Evolutionary conservation across 2,888 invertebrate genomes (phyloP).

Genomic region (Nycteola revayana): DNA sequence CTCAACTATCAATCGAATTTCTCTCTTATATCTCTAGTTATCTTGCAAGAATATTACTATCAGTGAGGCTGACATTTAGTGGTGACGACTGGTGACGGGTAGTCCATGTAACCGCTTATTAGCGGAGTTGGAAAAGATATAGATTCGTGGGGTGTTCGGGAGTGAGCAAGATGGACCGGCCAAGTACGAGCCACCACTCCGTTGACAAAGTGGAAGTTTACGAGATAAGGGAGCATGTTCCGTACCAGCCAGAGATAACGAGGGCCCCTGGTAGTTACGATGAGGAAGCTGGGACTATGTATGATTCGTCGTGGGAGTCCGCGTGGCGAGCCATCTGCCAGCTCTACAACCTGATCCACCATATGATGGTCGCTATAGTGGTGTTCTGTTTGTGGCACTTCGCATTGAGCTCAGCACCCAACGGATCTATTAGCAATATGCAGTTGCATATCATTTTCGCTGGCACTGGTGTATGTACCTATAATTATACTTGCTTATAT

Average conservation of each 20-base stretch:
- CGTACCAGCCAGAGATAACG: constrained; percentile 71
- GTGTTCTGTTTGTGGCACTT: constrained; percentile 72
- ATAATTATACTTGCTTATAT: neutral
- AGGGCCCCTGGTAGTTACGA: constrained; percentile 65
- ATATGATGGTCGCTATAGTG: constrained; percentile 72
- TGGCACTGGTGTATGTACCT: constrained; percentile 74
- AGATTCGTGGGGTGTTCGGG: constrained; percentile 37
- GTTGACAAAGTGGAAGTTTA: constrained; percentile 69
- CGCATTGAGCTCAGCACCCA: constrained; percentile 60
- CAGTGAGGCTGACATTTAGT: constrained; percentile 45
- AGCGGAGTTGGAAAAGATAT: constrained; percentile 11
- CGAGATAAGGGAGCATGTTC: constrained; percentile 73
- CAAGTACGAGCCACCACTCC: constrained; percentile 68
- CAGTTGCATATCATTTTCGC: constrained; percentile 74
- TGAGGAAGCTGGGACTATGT: constrained; percentile 61
- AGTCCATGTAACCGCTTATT: constrained; percentile 45
- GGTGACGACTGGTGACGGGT: constrained; percentile 33
- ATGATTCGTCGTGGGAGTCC: constrained; percentile 60
- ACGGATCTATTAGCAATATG: constrained; percentile 66
- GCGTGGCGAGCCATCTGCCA: constrained; percentile 72
- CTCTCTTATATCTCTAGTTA: constrained; percentile 58
- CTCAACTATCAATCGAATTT: constrained; percentile 46
- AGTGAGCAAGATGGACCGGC: constrained; percentile 62
- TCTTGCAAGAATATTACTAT: constrained; percentile 46
- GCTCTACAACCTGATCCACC: constrained; percentile 68